A percentile compares a stretch with the other conserved stretches of the same genome.
Conservation (phyloP, 23 tunicate species). For the Trididemnum clinides region DNA sequence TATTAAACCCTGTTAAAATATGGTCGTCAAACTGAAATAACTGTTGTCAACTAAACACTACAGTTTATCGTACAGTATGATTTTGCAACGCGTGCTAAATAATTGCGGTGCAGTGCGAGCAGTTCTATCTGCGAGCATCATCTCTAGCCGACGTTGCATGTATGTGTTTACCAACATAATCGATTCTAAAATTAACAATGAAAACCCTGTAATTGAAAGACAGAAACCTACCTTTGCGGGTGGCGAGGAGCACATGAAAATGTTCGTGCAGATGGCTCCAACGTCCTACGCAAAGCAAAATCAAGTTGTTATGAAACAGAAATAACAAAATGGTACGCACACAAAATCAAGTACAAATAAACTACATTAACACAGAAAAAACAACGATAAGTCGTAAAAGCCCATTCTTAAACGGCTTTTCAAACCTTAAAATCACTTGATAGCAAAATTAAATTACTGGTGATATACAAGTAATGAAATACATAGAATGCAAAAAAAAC, state of each 20-base stretch:
- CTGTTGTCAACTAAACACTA: too few relatives aligned
- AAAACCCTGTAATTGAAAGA: not conserved
- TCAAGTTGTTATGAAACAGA: not conserved
- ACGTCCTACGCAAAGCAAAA: constrained; percentile 45
- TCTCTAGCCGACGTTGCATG: too few relatives aligned
- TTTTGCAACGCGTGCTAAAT: too few relatives aligned
- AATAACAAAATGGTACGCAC: not conserved
- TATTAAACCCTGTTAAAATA: too few relatives aligned
- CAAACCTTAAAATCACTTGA: too few relatives aligned
- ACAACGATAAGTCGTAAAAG: not conserved
- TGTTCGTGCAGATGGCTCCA: constrained; percentile 68
- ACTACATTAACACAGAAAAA: not conserved
- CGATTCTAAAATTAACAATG: too few relatives aligned
- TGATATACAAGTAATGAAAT: not conserved
- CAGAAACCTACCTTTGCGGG: constrained; percentile 13
- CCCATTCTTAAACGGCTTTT: not conserved
- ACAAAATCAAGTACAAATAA: not conserved
- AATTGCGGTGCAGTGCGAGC: too few relatives aligned
- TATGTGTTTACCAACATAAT: too few relatives aligned
- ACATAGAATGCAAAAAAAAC: not conserved
- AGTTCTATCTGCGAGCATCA: too few relatives aligned
- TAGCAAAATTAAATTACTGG: not conserved
- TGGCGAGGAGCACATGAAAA: constrained; percentile 72
- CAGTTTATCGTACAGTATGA: too few relatives aligned
- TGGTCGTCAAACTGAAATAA: too few relatives aligned